phyloP scores from a whole-genome alignment of 2,888 invertebrate species.

The Cheilosia impressa region DNA sequence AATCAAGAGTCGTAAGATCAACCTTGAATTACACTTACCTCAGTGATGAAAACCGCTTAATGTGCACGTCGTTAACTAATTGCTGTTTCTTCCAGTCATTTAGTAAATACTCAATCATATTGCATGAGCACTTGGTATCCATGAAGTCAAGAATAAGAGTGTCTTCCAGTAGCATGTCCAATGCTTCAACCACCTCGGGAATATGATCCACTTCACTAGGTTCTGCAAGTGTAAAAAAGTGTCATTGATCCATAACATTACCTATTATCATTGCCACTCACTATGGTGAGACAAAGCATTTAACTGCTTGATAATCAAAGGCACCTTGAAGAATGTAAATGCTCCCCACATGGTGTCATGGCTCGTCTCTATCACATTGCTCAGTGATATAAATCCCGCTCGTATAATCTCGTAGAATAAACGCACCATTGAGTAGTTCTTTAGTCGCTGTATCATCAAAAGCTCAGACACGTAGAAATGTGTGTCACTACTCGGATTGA shows the following conservation, averaged over 20 bases:
- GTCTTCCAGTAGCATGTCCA: conserved; percentile 93
- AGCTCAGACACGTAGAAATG: conserved; percentile 92
- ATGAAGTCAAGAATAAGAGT: conserved; percentile 93
- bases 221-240: conserved; percentile 22
- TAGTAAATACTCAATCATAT: conserved; percentile 92
- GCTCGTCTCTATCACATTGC: conserved; percentile 92
- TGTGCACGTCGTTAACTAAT: conserved; percentile 91
- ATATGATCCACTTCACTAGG: conserved; percentile 86
- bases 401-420: conserved; percentile 95
- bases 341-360: conserved; percentile 97
- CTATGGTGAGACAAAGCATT: conserved; percentile 86
- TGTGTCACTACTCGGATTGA: conserved; percentile 93
- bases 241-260: not conserved
- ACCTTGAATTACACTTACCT: conserved; percentile 80
- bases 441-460: conserved; percentile 92
- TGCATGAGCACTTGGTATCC: conserved; percentile 95
- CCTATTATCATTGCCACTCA: conserved; percentile 72
- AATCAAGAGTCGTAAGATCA: not conserved
- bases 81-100: conserved; percentile 92
- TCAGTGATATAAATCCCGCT: conserved; percentile 94
- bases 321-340: conserved; percentile 96
- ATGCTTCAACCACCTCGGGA: conserved; percentile 91
- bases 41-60: conserved; percentile 87
- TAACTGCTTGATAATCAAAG: conserved; percentile 90
- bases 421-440: conserved; percentile 91